A percentile compares a stretch with the other conserved stretches of the same genome.
These are phyloP conservation scores for Solea solea DNA, from an alignment of 2,113 vertebrate species.

Conservation along the genomic window DNA sequence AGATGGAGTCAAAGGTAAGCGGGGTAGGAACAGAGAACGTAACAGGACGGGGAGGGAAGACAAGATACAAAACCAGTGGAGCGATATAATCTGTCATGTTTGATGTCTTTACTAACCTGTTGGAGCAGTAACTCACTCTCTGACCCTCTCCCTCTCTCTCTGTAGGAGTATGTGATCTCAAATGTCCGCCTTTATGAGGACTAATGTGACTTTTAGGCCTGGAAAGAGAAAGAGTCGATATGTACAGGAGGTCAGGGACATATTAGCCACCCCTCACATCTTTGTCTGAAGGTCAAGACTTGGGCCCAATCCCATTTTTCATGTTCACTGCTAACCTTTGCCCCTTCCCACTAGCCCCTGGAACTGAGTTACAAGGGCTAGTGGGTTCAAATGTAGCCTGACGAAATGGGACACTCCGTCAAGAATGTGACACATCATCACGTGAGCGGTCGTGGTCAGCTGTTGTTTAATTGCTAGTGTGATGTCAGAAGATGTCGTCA, in stretches of 20 bases:
- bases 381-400: too few relatives aligned
- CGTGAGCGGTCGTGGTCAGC: too few relatives aligned
- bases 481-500: too few relatives aligned
- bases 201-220: neutral
- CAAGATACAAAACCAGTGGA: neutral
- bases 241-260: constrained; percentile 3
- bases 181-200: constrained; percentile 7
- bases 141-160: neutral
- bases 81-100: constrained; percentile 30
- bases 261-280: neutral
- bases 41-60: neutral
- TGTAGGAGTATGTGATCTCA: constrained; percentile 10
- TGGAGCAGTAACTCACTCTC: constrained; percentile 1
- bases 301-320: too few relatives aligned
- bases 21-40: constrained; percentile 2
- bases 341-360: too few relatives aligned
- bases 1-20: constrained; percentile 10
- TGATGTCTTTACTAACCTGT: constrained; percentile 47
- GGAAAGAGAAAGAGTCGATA: neutral
- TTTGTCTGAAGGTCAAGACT: neutral
- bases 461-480: too few relatives aligned
- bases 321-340: too few relatives aligned
- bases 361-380: too few relatives aligned
- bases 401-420: too few relatives aligned
- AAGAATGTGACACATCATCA: too few relatives aligned